Evolutionary conservation across 1,140 invertebrate species (phyloP).

Genomic region (Drosophila oshimai): DNA sequence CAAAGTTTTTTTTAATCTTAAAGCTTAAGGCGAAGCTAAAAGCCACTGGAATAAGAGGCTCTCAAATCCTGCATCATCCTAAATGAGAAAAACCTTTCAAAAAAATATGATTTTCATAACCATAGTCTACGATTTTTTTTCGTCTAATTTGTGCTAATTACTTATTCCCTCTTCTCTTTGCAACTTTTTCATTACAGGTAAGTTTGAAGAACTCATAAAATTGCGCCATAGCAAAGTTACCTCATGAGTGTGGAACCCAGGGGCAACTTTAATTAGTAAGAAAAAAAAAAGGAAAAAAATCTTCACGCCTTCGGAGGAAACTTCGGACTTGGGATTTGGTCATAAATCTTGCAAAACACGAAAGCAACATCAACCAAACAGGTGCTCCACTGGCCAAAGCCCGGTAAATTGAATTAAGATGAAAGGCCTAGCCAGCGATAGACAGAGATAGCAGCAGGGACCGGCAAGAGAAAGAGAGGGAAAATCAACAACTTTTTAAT

Average conservation of each 20-base stretch:
- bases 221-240: conserved; percentile 42
- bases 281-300: conserved; percentile 30
- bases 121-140: conserved; percentile 28
- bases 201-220: conserved; percentile 62
- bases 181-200: conserved; percentile 71
- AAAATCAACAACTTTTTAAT: conserved; percentile 58
- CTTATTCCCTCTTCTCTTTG: conserved; percentile 51
- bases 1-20: not conserved
- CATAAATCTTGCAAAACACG: conserved; percentile 60
- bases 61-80: conserved; percentile 3
- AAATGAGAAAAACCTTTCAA: conserved; percentile 1
- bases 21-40: not conserved
- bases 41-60: not conserved
- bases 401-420: conserved; percentile 76
- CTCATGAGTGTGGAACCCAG: conserved; percentile 18
- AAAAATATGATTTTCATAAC: conserved; percentile 35
- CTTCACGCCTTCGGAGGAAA: conserved; percentile 58
- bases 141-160: conserved; percentile 70
- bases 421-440: conserved; percentile 54
- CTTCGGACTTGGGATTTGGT: conserved; percentile 14
- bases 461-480: not conserved
- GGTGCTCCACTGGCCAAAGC: conserved; percentile 44
- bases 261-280: conserved; percentile 64
- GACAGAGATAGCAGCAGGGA: conserved; percentile 1
- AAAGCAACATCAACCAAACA: conserved; percentile 49